Evolutionary conservation across 37 sponge, comb jelly and placozoan species (phyloP).

Genomic region (Tethya wilhelma): DNA sequence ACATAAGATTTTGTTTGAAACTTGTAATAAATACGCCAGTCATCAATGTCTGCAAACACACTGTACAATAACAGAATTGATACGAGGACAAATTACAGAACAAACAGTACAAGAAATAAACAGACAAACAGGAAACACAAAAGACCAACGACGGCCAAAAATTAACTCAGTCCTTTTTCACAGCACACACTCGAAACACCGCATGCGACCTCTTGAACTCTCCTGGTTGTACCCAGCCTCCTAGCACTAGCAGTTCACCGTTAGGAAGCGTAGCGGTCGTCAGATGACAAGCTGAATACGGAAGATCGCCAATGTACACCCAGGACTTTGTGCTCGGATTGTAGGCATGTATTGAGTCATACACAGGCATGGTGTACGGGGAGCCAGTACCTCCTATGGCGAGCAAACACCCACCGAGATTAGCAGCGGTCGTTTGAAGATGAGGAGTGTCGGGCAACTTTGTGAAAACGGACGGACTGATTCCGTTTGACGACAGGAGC

Average conservation of each 20-base stretch:
- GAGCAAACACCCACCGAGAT: slow-evolving; percentile 18
- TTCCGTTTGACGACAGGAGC: slow-evolving; percentile 6
- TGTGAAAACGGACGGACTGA: slow-evolving; percentile 10
- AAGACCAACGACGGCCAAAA: neutral
- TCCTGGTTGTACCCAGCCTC: slow-evolving; percentile 47
- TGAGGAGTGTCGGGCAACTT: slow-evolving; percentile 23
- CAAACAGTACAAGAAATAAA: neutral
- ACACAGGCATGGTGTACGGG: slow-evolving; percentile 13
- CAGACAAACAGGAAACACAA: neutral
- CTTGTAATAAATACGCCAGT: too few relatives aligned
- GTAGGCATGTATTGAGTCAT: slow-evolving; percentile 35
- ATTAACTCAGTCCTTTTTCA: neutral
- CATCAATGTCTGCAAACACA: neutral
- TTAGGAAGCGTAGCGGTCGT: slow-evolving; percentile 17
- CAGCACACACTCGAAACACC: slow-evolving; percentile 11
- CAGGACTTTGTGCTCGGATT: slow-evolving; percentile 15
- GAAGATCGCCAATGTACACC: slow-evolving; percentile 23
- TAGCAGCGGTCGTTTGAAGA: slow-evolving; percentile 23
- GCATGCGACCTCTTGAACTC: slow-evolving; percentile 1
- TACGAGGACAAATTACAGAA: neutral
- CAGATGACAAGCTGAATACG: slow-evolving; percentile 28
- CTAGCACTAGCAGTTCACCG: slow-evolving; percentile 21
- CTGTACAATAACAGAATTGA: neutral
- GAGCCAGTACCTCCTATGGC: slow-evolving; percentile 26
- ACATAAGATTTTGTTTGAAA: too few relatives aligned